Base-by-base conservation (phyloP, 2,888 invertebrate genomes). In the Eledone cirrhosa region DNA sequence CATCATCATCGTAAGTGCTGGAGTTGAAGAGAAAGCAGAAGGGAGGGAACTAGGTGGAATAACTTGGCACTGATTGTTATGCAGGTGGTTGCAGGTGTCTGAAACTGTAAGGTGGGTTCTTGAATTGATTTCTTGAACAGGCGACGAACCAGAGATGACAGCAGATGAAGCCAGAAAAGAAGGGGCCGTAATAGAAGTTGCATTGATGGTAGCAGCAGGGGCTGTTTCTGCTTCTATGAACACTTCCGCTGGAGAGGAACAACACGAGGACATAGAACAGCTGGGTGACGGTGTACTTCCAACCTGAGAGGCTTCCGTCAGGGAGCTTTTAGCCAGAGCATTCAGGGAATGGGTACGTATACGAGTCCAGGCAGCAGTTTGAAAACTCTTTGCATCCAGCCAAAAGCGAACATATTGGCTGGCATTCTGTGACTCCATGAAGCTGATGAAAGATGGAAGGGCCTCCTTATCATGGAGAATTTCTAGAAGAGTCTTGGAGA, bases 371-470 rank as follows among this genome's bases (percentile, higher is more conserved):
- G 89, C 86, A 29, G 88, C 84, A 5, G 88, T 89, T 78, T 90
- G 89, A 82, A 92, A 92, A 80, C 91, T 91, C 77, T 92, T 90
- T 11, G 91, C 91, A 84, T 92, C 92, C 79, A 92, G 86, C 91
- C 92, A 92, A 85, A 92, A 92, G 81, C 91, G 89, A 79, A 92
- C 87, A 53, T 91, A 83, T 78, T 90, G 87, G 80, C 94, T 94
- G 2, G 88, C 86, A 74, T 85, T 86, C 83, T 93, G 93, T n/a
- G 94, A 92, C 87, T 96, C 95, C 93, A 97, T 93, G 90, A 94
- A 97, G 87, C 96, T 95, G 79, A 96, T 93, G 89, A 97, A 95
- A 91, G 95, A 95, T 75, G 94, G 94, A 41, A 97, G 92, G 79
- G 95, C 95, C 88, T 94, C 94, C 89, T 95, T 95, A 90, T 96